phyloP scores from a whole-genome alignment of 2,797 vertebrate genomes.

The Anguilla megastoma region DNA sequence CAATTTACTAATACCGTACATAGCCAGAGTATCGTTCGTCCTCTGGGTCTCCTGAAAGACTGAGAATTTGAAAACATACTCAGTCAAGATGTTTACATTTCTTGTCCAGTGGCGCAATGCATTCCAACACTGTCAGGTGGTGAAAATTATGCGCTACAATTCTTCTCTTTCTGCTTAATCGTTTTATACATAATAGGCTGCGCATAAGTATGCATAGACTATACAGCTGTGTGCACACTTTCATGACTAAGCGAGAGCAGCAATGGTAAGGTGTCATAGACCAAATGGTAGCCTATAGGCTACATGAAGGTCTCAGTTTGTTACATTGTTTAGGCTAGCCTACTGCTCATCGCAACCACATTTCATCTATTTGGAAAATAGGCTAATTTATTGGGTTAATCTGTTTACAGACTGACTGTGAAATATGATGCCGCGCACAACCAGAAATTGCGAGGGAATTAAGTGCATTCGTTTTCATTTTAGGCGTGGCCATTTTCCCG shows the following conservation, averaged over 20 bases:
- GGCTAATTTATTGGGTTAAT: neutral
- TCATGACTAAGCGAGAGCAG: neutral
- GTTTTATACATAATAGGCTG: neutral
- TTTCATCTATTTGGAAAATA: neutral
- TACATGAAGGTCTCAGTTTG: neutral
- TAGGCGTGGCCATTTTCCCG: neutral
- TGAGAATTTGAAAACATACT: neutral
- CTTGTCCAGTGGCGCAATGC: neutral
- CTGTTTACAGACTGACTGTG: neutral
- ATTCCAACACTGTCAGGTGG: neutral
- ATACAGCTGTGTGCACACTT: neutral
- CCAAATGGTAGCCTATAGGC: neutral
- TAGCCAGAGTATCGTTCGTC: neutral
- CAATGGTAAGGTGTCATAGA: neutral
- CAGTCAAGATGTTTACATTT: constrained; percentile 14
- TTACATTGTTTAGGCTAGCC: neutral
- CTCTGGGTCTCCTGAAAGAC: neutral
- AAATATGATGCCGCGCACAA: neutral
- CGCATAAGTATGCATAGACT: neutral
- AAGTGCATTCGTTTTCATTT: neutral
- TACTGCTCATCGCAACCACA: neutral
- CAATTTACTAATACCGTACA: neutral
- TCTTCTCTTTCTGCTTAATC: neutral
- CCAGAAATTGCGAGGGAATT: neutral
- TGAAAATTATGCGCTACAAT: neutral